These are phyloP conservation scores for Sylvia borin DNA, from an alignment of 2,797 vertebrate genomes.

Conservation along the genomic window DNA sequence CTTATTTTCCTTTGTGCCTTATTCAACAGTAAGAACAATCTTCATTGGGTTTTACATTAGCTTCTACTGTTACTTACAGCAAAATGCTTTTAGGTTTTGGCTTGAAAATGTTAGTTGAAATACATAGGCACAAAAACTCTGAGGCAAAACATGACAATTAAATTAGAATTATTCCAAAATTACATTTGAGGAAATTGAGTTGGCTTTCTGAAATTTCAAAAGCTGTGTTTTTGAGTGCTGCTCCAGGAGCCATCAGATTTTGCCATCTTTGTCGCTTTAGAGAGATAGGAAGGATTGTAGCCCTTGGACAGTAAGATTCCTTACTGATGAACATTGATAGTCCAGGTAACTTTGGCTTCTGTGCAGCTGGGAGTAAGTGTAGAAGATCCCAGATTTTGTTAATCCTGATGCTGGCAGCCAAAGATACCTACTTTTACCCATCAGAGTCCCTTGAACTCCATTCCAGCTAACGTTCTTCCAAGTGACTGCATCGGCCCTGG, in stretches of 20 bases:
- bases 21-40: slow-evolving; percentile 7
- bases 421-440: not conserved
- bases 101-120: slow-evolving; percentile 37
- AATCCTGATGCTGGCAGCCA: not conserved
- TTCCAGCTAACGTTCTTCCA: not conserved
- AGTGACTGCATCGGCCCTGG: accelerated
- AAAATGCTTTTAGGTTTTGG: slow-evolving; percentile 60
- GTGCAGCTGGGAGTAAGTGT: not conserved
- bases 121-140: not conserved
- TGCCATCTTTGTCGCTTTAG: not conserved
- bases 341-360: not conserved
- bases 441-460: not conserved
- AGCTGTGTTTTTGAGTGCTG: not conserved
- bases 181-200: not conserved
- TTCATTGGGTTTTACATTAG: slow-evolving; percentile 42
- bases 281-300: not conserved
- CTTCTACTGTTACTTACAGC: slow-evolving; percentile 52
- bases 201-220: slow-evolving; percentile 6
- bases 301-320: not conserved
- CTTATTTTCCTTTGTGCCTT: slow-evolving; percentile 21
- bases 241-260: not conserved
- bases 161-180: slow-evolving; percentile 19
- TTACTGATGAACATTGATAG: not conserved
- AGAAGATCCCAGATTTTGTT: not conserved
- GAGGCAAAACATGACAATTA: not conserved